These are phyloP conservation scores for Diabrotica balteata DNA, from an alignment of 2,888 invertebrate genomes.

Conservation along the genomic window DNA sequence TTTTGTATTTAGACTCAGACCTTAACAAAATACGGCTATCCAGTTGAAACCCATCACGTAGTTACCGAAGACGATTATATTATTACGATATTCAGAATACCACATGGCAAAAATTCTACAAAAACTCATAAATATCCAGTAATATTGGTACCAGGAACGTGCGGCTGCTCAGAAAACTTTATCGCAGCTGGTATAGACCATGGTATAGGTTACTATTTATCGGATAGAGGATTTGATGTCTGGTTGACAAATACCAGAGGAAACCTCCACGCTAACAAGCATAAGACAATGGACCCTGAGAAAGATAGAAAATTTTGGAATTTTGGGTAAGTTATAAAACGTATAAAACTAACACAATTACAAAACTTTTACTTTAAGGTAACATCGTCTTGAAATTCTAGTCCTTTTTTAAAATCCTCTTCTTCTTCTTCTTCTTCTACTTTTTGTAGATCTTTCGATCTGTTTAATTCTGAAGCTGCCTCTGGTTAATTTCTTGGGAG, in stretches of 20 bases:
- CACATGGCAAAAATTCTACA: constrained; percentile 56
- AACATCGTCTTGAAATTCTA: too few species aligned
- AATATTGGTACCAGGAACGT: constrained; percentile 64
- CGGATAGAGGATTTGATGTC: constrained; percentile 45
- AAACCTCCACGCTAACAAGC: constrained; percentile 62
- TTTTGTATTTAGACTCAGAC: constrained; percentile 57
- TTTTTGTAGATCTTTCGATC: too few species aligned
- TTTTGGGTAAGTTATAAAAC: constrained; percentile 25
- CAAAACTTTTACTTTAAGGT: too few species aligned
- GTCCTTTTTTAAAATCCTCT: too few species aligned
- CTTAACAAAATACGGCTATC: constrained; percentile 67
- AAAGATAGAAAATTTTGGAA: constrained; percentile 28
- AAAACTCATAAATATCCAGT: constrained; percentile 30
- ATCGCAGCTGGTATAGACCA: constrained; percentile 60
- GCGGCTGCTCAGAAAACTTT: constrained; percentile 78
- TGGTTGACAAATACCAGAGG: constrained; percentile 63
- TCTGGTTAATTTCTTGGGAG: too few species aligned
- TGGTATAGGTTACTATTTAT: constrained; percentile 37
- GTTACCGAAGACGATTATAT: constrained; percentile 80
- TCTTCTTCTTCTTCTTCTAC: too few species aligned
- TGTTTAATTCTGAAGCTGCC: too few species aligned
- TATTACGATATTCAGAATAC: constrained; percentile 76
- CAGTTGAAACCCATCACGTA: constrained; percentile 68
- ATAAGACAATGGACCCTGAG: constrained; percentile 50
- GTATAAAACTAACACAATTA: too few species aligned